Percentiles rank a stretch among this genome's conserved stretches.
Conservation (phyloP, 2,113 vertebrate species). For the Epinephelus cyanopodus region DNA sequence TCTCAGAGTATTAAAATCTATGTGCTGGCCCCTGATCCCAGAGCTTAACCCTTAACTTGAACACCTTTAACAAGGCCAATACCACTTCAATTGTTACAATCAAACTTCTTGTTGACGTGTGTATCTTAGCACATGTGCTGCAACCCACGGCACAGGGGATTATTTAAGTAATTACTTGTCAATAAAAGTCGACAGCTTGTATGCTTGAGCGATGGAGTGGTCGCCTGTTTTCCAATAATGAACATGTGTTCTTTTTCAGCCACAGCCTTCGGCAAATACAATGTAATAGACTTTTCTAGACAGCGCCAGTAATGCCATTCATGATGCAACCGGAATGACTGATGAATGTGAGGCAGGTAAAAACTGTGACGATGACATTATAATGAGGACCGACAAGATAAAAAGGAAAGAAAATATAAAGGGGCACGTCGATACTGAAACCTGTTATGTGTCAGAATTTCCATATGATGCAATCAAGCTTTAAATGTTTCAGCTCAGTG, state of each 20-base stretch:
- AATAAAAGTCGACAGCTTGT: neutral
- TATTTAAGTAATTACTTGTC: neutral
- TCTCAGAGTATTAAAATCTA: neutral
- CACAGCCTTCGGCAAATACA: neutral
- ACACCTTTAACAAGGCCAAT: neutral
- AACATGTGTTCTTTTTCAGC: neutral
- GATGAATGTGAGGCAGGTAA: neutral
- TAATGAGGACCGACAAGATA: neutral
- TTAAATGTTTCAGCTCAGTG: neutral
- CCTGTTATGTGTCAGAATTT: neutral
- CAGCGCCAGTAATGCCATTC: neutral
- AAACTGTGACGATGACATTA: neutral
- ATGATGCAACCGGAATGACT: neutral
- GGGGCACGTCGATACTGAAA: neutral
- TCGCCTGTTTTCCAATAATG: neutral
- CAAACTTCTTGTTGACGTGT: neutral
- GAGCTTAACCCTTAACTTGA: neutral
- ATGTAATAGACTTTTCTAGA: neutral
- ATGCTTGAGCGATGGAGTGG: neutral
- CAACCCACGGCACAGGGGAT: neutral
- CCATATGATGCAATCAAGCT: neutral
- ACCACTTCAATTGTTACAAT: neutral
- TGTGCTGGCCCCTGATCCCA: neutral
- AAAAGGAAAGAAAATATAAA: neutral
- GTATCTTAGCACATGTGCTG: neutral